A percentile compares a stretch with the other conserved stretches of the same genome.
Conservation (phyloP, 2,797 vertebrate genomes). For the Coluber constrictor region DNA sequence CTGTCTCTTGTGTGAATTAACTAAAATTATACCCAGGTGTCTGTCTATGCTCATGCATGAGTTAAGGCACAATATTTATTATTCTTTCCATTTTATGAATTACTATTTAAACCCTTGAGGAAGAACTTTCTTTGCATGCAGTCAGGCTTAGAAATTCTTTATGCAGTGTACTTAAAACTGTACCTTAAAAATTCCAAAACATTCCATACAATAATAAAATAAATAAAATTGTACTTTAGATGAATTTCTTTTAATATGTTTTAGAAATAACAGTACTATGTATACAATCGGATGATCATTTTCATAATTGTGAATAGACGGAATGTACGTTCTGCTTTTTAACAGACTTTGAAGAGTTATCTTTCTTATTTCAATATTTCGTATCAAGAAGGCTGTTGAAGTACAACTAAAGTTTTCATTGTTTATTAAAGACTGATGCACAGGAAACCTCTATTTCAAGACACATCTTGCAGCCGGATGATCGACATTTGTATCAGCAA, state of each 20-base stretch:
- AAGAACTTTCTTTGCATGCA: slow-evolving; percentile 71
- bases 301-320: slow-evolving; percentile 49
- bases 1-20: slow-evolving; percentile 77
- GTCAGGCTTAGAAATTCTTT: slow-evolving; percentile 61
- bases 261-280: slow-evolving; percentile 47
- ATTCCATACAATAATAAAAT: slow-evolving; percentile 61
- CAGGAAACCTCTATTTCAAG: slow-evolving; percentile 74
- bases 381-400: slow-evolving; percentile 78
- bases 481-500: slow-evolving; percentile 86
- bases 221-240: slow-evolving; percentile 54
- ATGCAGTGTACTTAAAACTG: slow-evolving; percentile 52
- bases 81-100: slow-evolving; percentile 76
- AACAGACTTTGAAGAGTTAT: slow-evolving; percentile 43
- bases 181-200: slow-evolving; percentile 56
- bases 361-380: slow-evolving; percentile 66
- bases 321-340: slow-evolving; percentile 31
- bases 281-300: slow-evolving; percentile 51
- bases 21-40: slow-evolving; percentile 75
- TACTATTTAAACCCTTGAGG: slow-evolving; percentile 76
- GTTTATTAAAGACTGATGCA: slow-evolving; percentile 85
- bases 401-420: slow-evolving; percentile 72
- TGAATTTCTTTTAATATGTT: slow-evolving; percentile 36
- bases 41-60: slow-evolving; percentile 65
- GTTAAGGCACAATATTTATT: slow-evolving; percentile 77
- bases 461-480: slow-evolving; percentile 68